Percentiles rank a stretch among this genome's conserved stretches.
phyloP scores from a whole-genome alignment of 2,888 invertebrate genomes.

The Palloptera scutellata region DNA sequence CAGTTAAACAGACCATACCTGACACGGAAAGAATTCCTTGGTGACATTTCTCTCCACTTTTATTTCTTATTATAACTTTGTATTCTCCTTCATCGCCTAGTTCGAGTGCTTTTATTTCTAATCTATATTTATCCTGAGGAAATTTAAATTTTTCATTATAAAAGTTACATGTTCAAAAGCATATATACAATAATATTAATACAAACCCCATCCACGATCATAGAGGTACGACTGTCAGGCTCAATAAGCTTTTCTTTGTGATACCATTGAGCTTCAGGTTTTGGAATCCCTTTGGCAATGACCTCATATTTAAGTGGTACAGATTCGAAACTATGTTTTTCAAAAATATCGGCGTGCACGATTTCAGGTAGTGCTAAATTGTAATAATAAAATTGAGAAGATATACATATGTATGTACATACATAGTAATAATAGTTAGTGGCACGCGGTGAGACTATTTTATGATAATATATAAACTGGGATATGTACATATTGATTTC shows the following conservation, averaged over 20 bases:
- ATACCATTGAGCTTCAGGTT: constrained; percentile 81
- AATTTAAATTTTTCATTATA: constrained; percentile 1
- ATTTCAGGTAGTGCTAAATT: constrained; percentile 74
- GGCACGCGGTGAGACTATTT: too few relatives aligned
- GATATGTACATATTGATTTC: too few relatives aligned
- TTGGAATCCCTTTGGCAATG: constrained; percentile 78
- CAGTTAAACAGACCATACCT: constrained; percentile 66
- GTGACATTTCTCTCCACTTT: constrained; percentile 79
- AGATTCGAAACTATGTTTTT: constrained; percentile 80
- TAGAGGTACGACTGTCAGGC: constrained; percentile 70
- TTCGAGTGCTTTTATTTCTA: constrained; percentile 76
- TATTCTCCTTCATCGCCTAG: constrained; percentile 82
- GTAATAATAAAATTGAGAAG: constrained; percentile 8
- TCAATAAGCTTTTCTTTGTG: constrained; percentile 78
- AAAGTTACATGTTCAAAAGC: neutral
- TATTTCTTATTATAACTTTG: constrained; percentile 82
- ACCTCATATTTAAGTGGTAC: constrained; percentile 82
- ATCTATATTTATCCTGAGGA: constrained; percentile 70
- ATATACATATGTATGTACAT: too few relatives aligned
- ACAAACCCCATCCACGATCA: constrained; percentile 70
- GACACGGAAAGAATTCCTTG: constrained; percentile 78
- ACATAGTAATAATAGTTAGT: too few relatives aligned
- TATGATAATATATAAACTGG: too few relatives aligned
- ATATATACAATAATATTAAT: neutral
- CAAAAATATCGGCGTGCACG: constrained; percentile 76